Evolutionary conservation across 2,888 invertebrate genomes (phyloP), one percentile per base, ranked within the genome.

Genomic region (Tryphoninae sp.): DNA sequence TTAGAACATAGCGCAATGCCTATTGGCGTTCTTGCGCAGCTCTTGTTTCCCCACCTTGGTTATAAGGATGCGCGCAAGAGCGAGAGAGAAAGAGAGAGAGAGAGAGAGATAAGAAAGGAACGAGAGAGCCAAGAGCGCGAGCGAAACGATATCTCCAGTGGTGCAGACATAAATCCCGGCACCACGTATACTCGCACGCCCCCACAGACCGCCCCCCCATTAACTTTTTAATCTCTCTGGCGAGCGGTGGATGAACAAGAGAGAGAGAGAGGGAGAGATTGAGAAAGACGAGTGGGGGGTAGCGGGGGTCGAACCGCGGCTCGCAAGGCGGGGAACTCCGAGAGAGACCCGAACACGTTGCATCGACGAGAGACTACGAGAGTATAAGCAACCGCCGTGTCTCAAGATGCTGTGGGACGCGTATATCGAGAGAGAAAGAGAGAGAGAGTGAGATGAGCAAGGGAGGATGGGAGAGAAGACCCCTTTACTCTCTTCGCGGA

Each of bases 151-250:
- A 90, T 91, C 90, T 89, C 64, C 89, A 89, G 90, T 91, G 91
- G 91, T 89, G 90, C 91, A 87, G 90, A 90, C 91, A 92, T 92
- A 92, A 92, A 92, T 92, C 90, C 90, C 89, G 89, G 91, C 90
- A 91, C 90, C 91, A 89, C 90, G 90, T 90, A 91, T 90, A 89
- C 90, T 89, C 88, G 89, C 89, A 90, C 91, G 91, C 91, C 92
- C 90, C 91, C 91, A 88, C 89, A 90, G 87, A 89, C 90, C 91
- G 91, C 91, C 92, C 89, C 83, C 90, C 91, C 91, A 91, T 91
- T 92, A 92, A 91, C 91, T 91, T 91, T 92, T 91, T 91, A 91
- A 91, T 91, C 91, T 90, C 90, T 89, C 86, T 76, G 84, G 84
- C 84, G 72, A 71, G 81, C 68, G 79, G 58, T 51, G 51, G 49